A percentile compares a stretch with the other conserved stretches of the same genome.
Evolutionary conservation across 1,140 invertebrate species (phyloP).

Genomic region (Heliothis virescens): DNA sequence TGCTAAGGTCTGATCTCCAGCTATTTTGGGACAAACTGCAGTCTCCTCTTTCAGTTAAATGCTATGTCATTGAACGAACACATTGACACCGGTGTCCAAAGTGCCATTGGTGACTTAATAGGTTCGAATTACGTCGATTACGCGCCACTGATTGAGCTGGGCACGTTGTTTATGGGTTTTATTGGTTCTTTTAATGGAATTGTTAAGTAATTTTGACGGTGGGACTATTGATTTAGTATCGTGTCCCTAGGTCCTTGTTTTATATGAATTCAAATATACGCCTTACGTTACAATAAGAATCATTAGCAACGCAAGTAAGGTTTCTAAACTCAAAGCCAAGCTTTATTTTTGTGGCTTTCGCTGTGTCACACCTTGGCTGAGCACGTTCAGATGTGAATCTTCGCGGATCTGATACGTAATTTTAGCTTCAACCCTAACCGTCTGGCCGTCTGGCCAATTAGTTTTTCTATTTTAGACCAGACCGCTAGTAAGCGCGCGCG

Average conservation of each 20-base stretch:
- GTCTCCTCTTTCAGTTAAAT: conserved; percentile 1
- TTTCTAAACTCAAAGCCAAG: conserved; percentile 31
- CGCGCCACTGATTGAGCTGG: background rate
- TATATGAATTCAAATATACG: no score
- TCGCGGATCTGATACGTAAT: conserved; percentile 58
- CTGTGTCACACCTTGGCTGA: conserved; percentile 43
- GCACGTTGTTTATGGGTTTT: no score
- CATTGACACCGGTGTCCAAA: conserved; percentile 1
- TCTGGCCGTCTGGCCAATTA: conserved; percentile 78
- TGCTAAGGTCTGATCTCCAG: background rate
- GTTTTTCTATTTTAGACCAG: conserved; percentile 76
- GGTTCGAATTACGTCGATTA: background rate
- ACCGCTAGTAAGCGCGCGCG: conserved; percentile 54
- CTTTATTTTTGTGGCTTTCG: conserved; percentile 64
- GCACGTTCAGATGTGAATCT: conserved; percentile 57
- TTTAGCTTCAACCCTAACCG: conserved; percentile 70
- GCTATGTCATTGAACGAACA: conserved; percentile 4
- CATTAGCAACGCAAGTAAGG: background rate
- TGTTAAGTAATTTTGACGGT: no score
- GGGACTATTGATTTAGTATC: no score
- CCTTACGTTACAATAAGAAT: no score
- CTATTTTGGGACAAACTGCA: background rate
- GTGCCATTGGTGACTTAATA: conserved; percentile 1
- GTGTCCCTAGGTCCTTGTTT: no score
- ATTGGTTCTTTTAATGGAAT: no score